phyloP scores from a whole-genome alignment of 2,113 vertebrate species.

The Platysternon megacephalum region DNA sequence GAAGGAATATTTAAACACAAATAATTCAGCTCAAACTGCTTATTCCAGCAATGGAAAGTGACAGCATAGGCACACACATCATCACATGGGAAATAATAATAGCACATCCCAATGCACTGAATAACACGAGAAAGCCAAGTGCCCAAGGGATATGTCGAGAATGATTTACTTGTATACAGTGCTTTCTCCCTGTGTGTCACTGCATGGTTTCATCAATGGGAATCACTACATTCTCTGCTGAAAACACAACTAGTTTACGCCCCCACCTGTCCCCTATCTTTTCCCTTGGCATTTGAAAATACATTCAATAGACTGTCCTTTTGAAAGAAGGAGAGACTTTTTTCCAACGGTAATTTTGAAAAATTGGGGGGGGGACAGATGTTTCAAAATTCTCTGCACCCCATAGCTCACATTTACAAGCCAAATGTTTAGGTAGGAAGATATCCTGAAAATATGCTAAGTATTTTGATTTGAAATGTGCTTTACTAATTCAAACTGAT shows the following conservation, averaged over 20 bases:
- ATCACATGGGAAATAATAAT: conserved; percentile 74
- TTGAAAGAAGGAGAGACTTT: neutral
- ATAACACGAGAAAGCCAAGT: conserved; percentile 54
- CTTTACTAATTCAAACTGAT: neutral
- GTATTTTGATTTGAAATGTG: neutral
- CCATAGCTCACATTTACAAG: neutral
- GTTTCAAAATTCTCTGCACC: conserved; percentile 4
- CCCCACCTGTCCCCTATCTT: neutral
- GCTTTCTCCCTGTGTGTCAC: conserved; percentile 51
- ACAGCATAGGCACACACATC: conserved; percentile 68
- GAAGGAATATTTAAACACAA: conserved; percentile 44
- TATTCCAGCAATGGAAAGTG: conserved; percentile 69
- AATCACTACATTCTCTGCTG: neutral
- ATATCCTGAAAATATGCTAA: neutral
- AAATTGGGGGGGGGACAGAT: neutral
- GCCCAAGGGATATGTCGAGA: conserved; percentile 75
- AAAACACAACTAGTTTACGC: conserved; percentile 8
- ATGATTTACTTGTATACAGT: conserved; percentile 64
- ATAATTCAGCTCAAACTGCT: conserved; percentile 62
- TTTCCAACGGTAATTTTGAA: neutral
- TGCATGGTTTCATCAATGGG: conserved; percentile 57
- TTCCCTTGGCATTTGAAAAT: neutral
- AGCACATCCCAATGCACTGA: conserved; percentile 37
- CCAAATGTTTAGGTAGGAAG: neutral
- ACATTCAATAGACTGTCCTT: neutral